Conservation (phyloP, 2,113 vertebrate species). For the Perca fluviatilis region DNA sequence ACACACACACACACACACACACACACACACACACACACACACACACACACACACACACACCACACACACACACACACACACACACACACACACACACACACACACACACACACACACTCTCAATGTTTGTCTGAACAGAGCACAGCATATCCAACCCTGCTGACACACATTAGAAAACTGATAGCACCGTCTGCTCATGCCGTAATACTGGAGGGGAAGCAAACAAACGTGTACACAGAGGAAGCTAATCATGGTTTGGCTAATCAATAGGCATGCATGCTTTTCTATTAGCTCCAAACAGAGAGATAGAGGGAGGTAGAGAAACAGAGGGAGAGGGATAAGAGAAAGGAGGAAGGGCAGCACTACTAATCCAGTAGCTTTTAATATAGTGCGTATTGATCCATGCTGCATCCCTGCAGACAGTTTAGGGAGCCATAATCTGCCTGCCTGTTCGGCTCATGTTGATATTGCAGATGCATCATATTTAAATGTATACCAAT, state of each 20-base stretch:
- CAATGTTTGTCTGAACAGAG: conserved; percentile 39
- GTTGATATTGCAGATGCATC: not conserved
- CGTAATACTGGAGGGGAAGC: not conserved
- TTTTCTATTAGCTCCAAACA: conserved; percentile 10
- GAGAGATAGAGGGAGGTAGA: not conserved
- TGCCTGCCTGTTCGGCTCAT: not conserved
- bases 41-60: too few species aligned
- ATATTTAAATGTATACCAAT: not conserved
- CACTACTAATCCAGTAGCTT: conserved; percentile 44
- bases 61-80: too few species aligned
- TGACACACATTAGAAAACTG: conserved; percentile 22
- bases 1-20: too few species aligned
- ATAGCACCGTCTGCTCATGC: conserved; percentile 13
- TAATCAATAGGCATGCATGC: conserved; percentile 62
- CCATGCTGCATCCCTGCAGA: conserved; percentile 16
- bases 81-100: too few species aligned
- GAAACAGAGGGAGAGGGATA: not conserved
- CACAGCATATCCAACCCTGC: conserved; percentile 1
- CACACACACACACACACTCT: not conserved
- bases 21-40: too few species aligned
- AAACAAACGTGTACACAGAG: conserved; percentile 33
- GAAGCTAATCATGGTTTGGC: conserved; percentile 42
- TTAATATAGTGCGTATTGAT: conserved; percentile 50
- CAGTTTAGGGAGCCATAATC: conserved; percentile 13
- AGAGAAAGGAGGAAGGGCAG: not conserved